Evolutionary conservation across 2,797 vertebrate species (phyloP).

Genomic region (Lepus oiostolus): DNA sequence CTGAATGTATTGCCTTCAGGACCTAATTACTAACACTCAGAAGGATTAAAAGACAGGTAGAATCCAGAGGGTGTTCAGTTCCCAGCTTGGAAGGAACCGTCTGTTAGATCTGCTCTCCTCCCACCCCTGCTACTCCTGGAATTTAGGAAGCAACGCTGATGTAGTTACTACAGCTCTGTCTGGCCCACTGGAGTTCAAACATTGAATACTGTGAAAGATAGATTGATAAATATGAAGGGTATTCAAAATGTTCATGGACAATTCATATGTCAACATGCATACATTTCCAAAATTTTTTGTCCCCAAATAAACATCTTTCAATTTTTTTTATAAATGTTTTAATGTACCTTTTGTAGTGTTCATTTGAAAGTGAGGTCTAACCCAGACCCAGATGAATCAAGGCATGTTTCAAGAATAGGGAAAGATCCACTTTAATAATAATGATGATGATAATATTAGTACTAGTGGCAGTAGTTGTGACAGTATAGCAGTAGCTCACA

Average conservation of each 20-base stretch:
- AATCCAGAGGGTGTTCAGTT: background rate
- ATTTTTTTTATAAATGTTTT: no score
- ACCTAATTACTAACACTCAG: background rate
- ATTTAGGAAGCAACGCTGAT: background rate
- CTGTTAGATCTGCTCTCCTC: background rate
- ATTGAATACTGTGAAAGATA: background rate
- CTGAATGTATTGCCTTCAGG: no score
- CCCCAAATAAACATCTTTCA: no score
- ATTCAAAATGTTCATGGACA: no score
- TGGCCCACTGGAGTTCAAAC: background rate
- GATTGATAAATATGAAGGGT: background rate
- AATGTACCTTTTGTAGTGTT: no score
- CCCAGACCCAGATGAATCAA: background rate
- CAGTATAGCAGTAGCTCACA: no score
- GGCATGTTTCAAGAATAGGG: background rate
- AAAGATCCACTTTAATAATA: background rate
- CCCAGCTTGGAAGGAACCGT: background rate
- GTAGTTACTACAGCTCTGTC: background rate
- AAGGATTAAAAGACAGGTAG: background rate
- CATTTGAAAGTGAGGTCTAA: background rate
- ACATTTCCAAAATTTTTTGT: no score
- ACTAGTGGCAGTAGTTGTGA: no score
- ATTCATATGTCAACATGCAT: no score
- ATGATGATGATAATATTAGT: background rate
- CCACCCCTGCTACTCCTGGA: background rate